These are phyloP conservation scores for Rhopalosiphum padi DNA, from an alignment of 1,140 invertebrate genomes.

Conservation along the genomic window DNA sequence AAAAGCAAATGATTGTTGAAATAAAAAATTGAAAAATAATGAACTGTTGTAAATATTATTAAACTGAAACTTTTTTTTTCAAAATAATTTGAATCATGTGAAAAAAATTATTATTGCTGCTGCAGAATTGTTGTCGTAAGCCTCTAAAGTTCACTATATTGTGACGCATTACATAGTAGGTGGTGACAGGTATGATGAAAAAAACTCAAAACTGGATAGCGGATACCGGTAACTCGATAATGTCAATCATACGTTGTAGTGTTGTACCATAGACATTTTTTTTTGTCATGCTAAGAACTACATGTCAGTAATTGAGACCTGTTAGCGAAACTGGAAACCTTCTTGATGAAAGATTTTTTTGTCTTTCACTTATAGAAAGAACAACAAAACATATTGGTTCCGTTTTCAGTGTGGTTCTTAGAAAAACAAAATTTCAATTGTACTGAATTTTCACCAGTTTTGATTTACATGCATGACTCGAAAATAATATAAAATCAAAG, in stretches of 20 bases:
- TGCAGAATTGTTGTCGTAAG: background rate
- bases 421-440: background rate
- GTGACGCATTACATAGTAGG: background rate
- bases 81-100: background rate
- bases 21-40: background rate
- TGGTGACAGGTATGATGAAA: background rate
- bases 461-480: background rate
- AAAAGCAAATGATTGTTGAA: too few relatives aligned
- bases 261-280: background rate
- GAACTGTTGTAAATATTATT: too few relatives aligned
- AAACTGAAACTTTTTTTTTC: background rate
- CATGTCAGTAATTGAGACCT: background rate
- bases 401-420: too few relatives aligned
- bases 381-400: background rate
- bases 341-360: background rate
- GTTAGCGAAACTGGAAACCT: background rate
- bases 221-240: background rate
- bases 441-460: background rate
- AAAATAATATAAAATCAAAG: background rate
- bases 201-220: background rate
- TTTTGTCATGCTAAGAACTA: background rate
- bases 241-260: background rate
- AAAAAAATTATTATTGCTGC: background rate
- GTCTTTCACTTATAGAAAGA: background rate
- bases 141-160: background rate